Percentiles rank a stretch among this genome's conserved stretches.
Conservation (phyloP, 2,888 invertebrate genomes). For the Girardia tigrina region DNA sequence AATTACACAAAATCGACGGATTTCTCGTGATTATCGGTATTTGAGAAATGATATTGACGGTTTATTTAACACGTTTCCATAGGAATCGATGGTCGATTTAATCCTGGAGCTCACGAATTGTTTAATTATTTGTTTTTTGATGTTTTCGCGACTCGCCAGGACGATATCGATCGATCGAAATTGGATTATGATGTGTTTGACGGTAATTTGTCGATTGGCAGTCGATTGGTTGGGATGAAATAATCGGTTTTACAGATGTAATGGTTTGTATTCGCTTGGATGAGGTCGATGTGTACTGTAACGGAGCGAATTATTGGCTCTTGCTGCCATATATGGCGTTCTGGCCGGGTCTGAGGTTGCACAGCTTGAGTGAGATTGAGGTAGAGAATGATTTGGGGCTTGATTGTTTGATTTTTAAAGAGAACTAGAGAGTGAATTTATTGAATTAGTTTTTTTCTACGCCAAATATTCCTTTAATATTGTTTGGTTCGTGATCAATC, state of each 20-base stretch:
- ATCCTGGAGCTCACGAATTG: slow-evolving; percentile 45
- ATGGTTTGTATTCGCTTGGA: slow-evolving; percentile 42
- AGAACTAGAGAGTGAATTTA: no score
- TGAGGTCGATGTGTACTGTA: slow-evolving; percentile 47
- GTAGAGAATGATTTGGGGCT: no score
- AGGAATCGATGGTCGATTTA: slow-evolving; percentile 48
- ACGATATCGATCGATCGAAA: slow-evolving; percentile 40
- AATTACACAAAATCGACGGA: slow-evolving; percentile 9
- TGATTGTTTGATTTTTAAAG: no score
- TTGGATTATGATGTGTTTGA: slow-evolving; percentile 28
- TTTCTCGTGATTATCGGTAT: slow-evolving; percentile 24
- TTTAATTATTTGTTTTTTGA: slow-evolving; percentile 46
- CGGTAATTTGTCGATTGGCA: background rate
- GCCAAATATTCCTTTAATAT: no score
- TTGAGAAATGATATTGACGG: background rate
- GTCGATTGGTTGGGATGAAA: no score
- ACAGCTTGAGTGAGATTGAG: slow-evolving; percentile 44
- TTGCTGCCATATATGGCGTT: slow-evolving; percentile 45
- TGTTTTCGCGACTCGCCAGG: slow-evolving; percentile 43
- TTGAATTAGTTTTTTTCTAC: no score
- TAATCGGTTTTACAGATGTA: slow-evolving; percentile 43
- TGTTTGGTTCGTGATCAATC: no score
- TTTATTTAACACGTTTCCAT: background rate
- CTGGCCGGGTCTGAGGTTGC: slow-evolving; percentile 45
- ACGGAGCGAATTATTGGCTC: slow-evolving; percentile 45